phyloP scores from a whole-genome alignment of 2,888 invertebrate genomes.

The Thymelicus lineola region DNA sequence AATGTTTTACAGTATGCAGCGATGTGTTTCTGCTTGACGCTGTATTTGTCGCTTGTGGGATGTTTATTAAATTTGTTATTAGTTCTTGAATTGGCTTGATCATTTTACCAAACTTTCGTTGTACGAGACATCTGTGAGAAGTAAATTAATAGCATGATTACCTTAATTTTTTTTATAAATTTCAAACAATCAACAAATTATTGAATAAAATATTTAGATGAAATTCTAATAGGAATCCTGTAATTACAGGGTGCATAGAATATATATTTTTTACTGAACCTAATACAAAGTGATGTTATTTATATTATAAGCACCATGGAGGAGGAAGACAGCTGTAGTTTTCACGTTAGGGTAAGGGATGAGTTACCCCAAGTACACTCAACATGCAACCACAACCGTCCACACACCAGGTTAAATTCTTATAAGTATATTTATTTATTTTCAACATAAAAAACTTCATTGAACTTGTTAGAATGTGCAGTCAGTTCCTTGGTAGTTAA shows the following conservation, averaged over 20 bases:
- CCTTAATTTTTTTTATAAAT: neutral
- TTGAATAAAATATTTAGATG: neutral
- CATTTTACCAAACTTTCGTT: constrained; percentile 19
- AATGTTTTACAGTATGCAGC: constrained; percentile 58
- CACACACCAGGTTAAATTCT: constrained; percentile 72
- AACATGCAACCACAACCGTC: constrained; percentile 77
- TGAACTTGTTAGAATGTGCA: constrained; percentile 14
- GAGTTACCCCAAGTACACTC: constrained; percentile 79
- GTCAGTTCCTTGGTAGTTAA: constrained; percentile 16
- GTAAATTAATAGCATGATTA: neutral
- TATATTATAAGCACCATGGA: constrained; percentile 60
- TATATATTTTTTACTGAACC: neutral
- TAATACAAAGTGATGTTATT: constrained; percentile 20
- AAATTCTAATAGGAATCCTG: constrained; percentile 15
- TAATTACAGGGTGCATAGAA: neutral
- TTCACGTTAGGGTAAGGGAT: constrained; percentile 60
- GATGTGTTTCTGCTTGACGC: constrained; percentile 53
- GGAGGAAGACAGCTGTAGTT: constrained; percentile 61
- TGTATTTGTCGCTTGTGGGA: constrained; percentile 49
- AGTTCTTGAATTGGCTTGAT: constrained; percentile 29
- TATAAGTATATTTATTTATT: constrained; percentile 47
- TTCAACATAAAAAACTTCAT: constrained; percentile 25
- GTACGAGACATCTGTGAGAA: neutral
- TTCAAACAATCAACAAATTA: neutral
- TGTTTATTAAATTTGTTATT: constrained; percentile 40